Base-by-base conservation (phyloP, 1,140 invertebrate genomes). In the Subanguina moxae region DNA sequence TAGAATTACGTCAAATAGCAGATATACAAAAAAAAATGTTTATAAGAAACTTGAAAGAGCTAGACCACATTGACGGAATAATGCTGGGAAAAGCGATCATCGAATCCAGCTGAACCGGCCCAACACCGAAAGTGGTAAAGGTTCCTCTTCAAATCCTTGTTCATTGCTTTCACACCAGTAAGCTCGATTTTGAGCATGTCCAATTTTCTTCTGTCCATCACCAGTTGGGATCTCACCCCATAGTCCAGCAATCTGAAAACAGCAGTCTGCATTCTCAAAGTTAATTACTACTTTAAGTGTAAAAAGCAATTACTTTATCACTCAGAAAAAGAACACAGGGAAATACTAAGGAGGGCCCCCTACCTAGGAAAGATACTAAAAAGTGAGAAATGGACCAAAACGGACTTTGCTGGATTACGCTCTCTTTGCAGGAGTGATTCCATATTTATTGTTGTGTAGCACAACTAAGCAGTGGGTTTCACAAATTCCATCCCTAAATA, bases 91-190 rank as follows among this genome's bases (percentile, higher is more conserved):
- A 76, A 79, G 15, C 78, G 80, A 32, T 79, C 76, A 62, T 79
- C 78, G 57, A 79, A 79, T 25, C 78, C 78, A 30, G 72, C 70
- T 19, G 77, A 70, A n/a, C 78, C 78, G 23, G 75, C 75, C 78
- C 78, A 79, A 61, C 80, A 82, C 19, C 78, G 78, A 64, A 79
- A 79, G 43, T 79, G 70, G 65, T 82, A 82, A 13, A 79, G 32
- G 48, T 79, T 76, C 43, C 72, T 66, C 43, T 68, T 65, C 28
- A 79, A 30, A 23, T 57, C 56, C 27, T 67, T 13, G 5, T 30
- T 43, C 25, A n/a, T 43, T 23, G n/a, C 48, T 17, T 61, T 42
- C 3, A 73, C 65, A 45, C 80, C 78, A 21, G 66, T 69, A 30
- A 79, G 43, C 17, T 42, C 52, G 8, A 82, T 62, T 42, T 66